Conservation (phyloP, 2,797 vertebrate genomes). For the Sternotherus odoratus region DNA sequence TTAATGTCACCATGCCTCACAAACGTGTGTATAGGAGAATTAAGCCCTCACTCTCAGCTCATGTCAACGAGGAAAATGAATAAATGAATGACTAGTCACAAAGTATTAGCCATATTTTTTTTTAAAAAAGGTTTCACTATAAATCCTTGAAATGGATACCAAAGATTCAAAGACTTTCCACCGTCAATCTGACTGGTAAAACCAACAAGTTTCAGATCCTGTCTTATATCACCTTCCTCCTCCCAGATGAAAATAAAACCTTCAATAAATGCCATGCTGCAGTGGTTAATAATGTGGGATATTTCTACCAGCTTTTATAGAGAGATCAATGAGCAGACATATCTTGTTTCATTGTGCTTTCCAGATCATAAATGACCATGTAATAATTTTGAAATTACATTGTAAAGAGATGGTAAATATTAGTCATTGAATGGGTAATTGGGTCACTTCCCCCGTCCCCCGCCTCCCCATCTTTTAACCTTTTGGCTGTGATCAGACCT, state of each 20-base stretch:
- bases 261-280: not conserved
- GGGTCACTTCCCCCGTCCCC: not conserved
- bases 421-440: not conserved
- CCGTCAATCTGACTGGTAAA: not conserved
- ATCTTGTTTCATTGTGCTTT: constrained; percentile 4
- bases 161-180: not conserved
- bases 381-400: constrained; percentile 4
- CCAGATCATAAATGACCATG: not conserved
- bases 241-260: not conserved
- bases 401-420: not conserved
- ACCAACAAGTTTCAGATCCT: not conserved
- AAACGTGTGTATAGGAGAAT: not conserved
- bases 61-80: not conserved
- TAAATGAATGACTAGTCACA: not conserved
- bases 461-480: not conserved
- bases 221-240: not conserved
- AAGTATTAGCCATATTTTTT: not conserved
- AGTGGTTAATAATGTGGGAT: not conserved
- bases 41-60: not conserved
- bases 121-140: not conserved
- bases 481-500: not conserved
- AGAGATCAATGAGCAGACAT: not conserved
- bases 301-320: not conserved
- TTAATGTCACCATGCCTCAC: not conserved
- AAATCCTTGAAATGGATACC: not conserved